A percentile compares a stretch with the other conserved stretches of the same genome.
Evolutionary conservation across 2,888 invertebrate species (phyloP).

Genomic region (Blera fallax): DNA sequence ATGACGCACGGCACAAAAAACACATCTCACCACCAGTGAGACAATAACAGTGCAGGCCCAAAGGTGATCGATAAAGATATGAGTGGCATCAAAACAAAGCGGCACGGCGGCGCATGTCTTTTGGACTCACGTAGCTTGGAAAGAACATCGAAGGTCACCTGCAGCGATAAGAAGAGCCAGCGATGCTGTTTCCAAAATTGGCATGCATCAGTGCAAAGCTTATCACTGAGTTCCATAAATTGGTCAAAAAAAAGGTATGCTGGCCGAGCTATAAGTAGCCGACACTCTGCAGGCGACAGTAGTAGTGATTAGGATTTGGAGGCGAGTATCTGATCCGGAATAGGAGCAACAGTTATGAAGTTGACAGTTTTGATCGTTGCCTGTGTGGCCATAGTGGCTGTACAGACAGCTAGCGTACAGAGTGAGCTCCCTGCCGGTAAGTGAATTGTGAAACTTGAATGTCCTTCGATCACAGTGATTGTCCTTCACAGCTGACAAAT

Average conservation of each 20-base stretch:
- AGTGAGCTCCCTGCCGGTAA: conserved; percentile 30
- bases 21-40: too few species aligned
- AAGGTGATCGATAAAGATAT: background rate
- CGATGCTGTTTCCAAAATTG: background rate
- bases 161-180: conserved; percentile 24
- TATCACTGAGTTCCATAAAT: background rate
- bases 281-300: background rate
- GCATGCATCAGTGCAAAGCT: conserved; percentile 11
- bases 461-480: background rate
- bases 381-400: conserved; percentile 78
- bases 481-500: conserved; percentile 73
- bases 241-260: background rate
- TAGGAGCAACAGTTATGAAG: conserved; percentile 75
- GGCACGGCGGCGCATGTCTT: too few species aligned
- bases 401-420: conserved; percentile 74
- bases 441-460: background rate
- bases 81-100: too few species aligned
- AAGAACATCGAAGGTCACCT: conserved; percentile 19
- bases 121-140: too few species aligned
- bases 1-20: too few species aligned
- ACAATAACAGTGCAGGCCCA: background rate
- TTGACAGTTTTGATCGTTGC: conserved; percentile 77
- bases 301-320: background rate
- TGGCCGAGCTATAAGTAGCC: conserved; percentile 30
- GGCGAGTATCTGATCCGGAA: conserved; percentile 61